These are phyloP conservation scores for Oryzias dopingdopingensis DNA, from an alignment of 2,797 vertebrate species.

Conservation along the genomic window DNA sequence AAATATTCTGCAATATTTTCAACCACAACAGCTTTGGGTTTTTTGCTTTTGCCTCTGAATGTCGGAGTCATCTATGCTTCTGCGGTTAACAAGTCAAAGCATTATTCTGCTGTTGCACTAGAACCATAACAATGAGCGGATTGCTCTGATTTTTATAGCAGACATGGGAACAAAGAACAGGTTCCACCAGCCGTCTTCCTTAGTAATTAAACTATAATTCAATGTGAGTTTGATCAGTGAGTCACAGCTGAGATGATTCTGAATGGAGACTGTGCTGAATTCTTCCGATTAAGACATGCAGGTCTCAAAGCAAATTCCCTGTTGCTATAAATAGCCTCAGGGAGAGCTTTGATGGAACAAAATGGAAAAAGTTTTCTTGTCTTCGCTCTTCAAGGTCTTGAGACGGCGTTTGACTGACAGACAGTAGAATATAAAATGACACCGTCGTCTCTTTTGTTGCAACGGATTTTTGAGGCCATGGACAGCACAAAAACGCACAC, in stretches of 20 bases:
- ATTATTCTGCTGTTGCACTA: no score
- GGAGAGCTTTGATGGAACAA: constrained; percentile 11
- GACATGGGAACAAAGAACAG: no score
- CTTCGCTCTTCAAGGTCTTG: constrained; percentile 25
- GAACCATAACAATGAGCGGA: no score
- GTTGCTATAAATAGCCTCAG: constrained; percentile 5
- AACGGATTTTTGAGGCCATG: constrained; percentile 23
- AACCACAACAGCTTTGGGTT: no score
- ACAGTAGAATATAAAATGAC: constrained; percentile 34
- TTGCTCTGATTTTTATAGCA: no score
- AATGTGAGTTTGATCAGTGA: background rate
- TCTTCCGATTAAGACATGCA: constrained; percentile 2
- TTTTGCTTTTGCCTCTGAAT: no score
- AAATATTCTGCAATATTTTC: no score
- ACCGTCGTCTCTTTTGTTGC: constrained; percentile 42
- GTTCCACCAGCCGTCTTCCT: background rate
- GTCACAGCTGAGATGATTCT: background rate
- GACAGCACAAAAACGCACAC: constrained; percentile 37
- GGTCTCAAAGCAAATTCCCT: constrained; percentile 4
- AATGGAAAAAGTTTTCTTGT: constrained; percentile 2
- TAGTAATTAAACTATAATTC: background rate
- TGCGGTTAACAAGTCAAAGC: no score
- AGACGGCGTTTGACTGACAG: constrained; percentile 42
- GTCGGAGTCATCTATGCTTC: no score
- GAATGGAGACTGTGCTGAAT: background rate